Evolutionary conservation across 1,140 invertebrate species (phyloP), one percentile per base, ranked within the genome.

Genomic region (Maconellicoccus hirsutus): DNA sequence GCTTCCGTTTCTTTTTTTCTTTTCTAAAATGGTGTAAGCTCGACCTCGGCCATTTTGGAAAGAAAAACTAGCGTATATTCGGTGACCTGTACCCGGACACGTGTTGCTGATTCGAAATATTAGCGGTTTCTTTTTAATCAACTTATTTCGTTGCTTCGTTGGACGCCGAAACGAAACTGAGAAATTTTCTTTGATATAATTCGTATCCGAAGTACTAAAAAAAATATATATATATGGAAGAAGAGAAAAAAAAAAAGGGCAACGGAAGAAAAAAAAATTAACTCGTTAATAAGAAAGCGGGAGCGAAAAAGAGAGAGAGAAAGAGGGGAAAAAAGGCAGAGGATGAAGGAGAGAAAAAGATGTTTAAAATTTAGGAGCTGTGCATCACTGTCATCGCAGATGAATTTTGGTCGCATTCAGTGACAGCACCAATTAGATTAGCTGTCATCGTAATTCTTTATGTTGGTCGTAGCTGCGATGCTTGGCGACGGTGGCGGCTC

Each of bases 351-450:
- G 59, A 63, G n/a, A 63, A 23, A 25, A 52, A 16, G 42, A 52
- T 52, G 42, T 52, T 52, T 14, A 52, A 52, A 52, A 52, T 52
- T 52, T 19, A 52, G n/a, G 42, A 14, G 42, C 12, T 52, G 42
- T 52, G 42, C 42, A 52, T 52, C 42, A 52, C 42, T 52, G 42
- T 52, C 42, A 52, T 52, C 42, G 42, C 42, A 16, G 42, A 52
- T 52, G 16, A 52, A 52, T 52, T 52, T 52, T 52, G 42, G 42
- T 72, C 71, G 39, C 23, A 70, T 70, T 72, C 71, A 70, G 42
- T 70, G 71, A 70, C 71, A 70, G 69, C 71, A 23, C 71, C 71
- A 72, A 72, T 72, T 70, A 70, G 69, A 61, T 61, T 61, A 27
- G 59, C 70, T 22, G 70, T 70, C 71, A 66, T 70, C 71, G 61